A percentile compares a stretch with the other conserved stretches of the same genome.
Evolutionary conservation across 2,888 invertebrate genomes (phyloP).

Genomic region (Elysia crispata): DNA sequence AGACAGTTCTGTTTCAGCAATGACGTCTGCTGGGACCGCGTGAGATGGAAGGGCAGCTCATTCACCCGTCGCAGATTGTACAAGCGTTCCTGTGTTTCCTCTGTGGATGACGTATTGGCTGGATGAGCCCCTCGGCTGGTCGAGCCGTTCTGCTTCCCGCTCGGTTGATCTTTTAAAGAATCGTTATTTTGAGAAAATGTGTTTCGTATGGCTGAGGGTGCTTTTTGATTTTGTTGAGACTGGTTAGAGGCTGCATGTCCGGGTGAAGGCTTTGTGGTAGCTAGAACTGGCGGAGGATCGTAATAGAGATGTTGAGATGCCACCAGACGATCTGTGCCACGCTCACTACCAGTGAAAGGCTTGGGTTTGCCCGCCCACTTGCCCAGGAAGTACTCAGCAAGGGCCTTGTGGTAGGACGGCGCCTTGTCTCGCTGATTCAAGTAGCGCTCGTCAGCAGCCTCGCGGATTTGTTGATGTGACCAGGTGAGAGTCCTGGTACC

Average conservation of each 20-base stretch:
- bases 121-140: too few relatives aligned
- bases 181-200: too few relatives aligned
- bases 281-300: conserved; percentile 50
- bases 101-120: not conserved
- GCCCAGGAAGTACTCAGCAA: conserved; percentile 75
- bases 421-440: conserved; percentile 73
- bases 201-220: too few relatives aligned
- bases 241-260: too few relatives aligned
- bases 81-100: conserved; percentile 56
- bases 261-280: conserved; percentile 44
- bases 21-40: conserved; percentile 80
- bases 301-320: conserved; percentile 65
- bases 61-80: conserved; percentile 89
- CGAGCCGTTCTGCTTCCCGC: not conserved
- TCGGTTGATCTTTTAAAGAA: too few relatives aligned
- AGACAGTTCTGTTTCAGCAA: conserved; percentile 84
- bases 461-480: conserved; percentile 82
- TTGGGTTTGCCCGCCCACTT: conserved; percentile 68
- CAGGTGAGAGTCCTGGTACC: conserved; percentile 80
- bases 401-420: conserved; percentile 74
- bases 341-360: conserved; percentile 65
- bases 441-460: conserved; percentile 83
- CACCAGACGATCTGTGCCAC: conserved; percentile 56
- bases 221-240: too few relatives aligned
- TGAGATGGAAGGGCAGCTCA: conserved; percentile 89